Conservation (phyloP, 2,888 invertebrate species). For the Panopea generosa region DNA sequence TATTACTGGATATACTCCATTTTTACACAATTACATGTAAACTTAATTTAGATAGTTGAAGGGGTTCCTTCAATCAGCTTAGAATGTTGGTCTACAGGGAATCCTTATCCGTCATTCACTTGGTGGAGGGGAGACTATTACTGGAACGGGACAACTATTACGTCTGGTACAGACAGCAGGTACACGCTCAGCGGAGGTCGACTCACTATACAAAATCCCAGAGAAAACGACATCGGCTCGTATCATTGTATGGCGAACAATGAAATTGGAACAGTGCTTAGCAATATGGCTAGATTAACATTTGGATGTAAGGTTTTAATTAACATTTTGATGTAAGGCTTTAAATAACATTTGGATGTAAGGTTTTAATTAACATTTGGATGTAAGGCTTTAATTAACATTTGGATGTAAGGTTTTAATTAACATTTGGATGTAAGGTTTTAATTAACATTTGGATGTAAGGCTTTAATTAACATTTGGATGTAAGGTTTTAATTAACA, state of each 20-base stretch:
- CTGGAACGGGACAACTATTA: neutral
- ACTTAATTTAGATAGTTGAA: slow-evolving; percentile 31
- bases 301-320: slow-evolving; percentile 59
- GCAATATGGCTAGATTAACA: slow-evolving; percentile 33
- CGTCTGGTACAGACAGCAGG: slow-evolving; percentile 4
- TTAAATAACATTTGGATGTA: no score
- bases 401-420: no score
- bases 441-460: no score
- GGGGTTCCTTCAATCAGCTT: slow-evolving; percentile 37
- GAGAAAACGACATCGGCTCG: slow-evolving; percentile 9
- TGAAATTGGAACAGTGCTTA: slow-evolving; percentile 36
- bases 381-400: no score
- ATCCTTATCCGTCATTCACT: slow-evolving; percentile 37
- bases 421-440: no score
- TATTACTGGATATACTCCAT: no score
- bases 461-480: no score
- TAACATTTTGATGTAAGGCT: no score
- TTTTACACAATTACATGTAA: no score
- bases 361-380: no score
- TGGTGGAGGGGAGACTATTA: slow-evolving; percentile 27
- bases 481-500: no score
- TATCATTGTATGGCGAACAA: slow-evolving; percentile 49
- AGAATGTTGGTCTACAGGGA: slow-evolving; percentile 42
- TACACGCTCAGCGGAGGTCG: slow-evolving; percentile 13
- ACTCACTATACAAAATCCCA: slow-evolving; percentile 36